Base-by-base conservation (phyloP, 2,797 vertebrate genomes). In the Falco novaeseelandiae region DNA sequence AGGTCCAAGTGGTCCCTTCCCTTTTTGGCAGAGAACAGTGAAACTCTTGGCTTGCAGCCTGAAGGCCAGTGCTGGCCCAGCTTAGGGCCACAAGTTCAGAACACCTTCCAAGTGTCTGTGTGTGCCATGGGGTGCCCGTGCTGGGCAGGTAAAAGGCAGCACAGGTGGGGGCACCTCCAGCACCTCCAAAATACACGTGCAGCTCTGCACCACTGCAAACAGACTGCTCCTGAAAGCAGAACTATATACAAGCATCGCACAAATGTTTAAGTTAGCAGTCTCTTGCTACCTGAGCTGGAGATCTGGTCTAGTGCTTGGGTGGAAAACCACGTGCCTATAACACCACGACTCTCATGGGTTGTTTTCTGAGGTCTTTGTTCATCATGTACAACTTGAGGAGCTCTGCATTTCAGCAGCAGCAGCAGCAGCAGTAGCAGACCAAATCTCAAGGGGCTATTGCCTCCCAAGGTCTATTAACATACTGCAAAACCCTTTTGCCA, bases 301-400 rank as follows among this genome's bases (percentile, higher is more conserved):
- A 42, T 40, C 26, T 46, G 42, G 5, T 44, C 25, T 36, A 23
- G 38, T 26, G 20, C n/a, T 55, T 61, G n/a, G 9, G 22, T 82
- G 52, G 36, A 73, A 91, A 93, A 21, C 22, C 71, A 57, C 0
- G 1, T 27, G 76, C 23, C 8, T 73, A 32, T 62, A 80, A 71
- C 1, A 1, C 15, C 3, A 1, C 0, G 0, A 0, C 17, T 76
- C 30, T 30, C 67, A 34, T 0, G 0, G 6, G 10, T 3, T 61
- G 48, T n/a, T 18, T 79, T 81, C 58, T 46, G 66, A 59, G 49
- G 25, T n/a, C 38, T 52, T 62, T 57, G 32, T n/a, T 80, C 29
- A n/a, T 30, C 19, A 14, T 0, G 4, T 58, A 36, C 30, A 18
- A 9, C 23, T 54, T 0, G 13, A 87, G 16, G 27, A 86, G n/a